phyloP scores from a whole-genome alignment of 2,888 invertebrate genomes.

The Epinotia brunnichana region DNA sequence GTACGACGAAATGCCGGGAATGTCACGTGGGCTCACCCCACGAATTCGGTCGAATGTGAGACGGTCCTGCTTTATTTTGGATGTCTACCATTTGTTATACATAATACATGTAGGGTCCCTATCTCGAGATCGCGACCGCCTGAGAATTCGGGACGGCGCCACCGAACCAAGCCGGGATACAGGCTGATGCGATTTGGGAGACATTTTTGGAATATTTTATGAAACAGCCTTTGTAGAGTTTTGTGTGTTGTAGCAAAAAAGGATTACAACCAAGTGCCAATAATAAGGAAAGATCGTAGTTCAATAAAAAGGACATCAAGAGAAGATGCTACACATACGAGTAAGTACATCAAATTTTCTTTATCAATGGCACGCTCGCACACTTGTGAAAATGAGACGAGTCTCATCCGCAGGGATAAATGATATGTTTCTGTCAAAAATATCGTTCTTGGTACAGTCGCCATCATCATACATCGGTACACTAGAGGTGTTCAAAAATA shows the following conservation, averaged over 20 bases:
- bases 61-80: conserved; percentile 78
- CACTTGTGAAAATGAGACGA: too few species aligned
- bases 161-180: conserved; percentile 65
- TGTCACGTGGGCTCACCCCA: conserved; percentile 70
- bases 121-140: conserved; percentile 78
- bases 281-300: too few species aligned
- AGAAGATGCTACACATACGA: too few species aligned
- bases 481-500: too few species aligned
- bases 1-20: conserved; percentile 73
- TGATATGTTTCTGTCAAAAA: too few species aligned
- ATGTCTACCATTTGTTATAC: conserved; percentile 84
- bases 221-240: neutral
- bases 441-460: too few species aligned
- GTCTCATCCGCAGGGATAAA: too few species aligned
- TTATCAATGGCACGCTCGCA: too few species aligned
- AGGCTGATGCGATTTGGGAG: conserved; percentile 52
- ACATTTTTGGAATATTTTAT: conserved; percentile 22
- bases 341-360: too few species aligned
- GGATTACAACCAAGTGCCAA: neutral
- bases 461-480: too few species aligned
- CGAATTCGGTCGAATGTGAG: conserved; percentile 71
- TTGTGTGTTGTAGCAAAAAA: neutral
- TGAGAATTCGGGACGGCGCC: conserved; percentile 80
- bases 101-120: conserved; percentile 80
- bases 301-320: too few species aligned